These are phyloP conservation scores for Charaxes varanes DNA, from an alignment of 1,140 invertebrate genomes.

Conservation along the genomic window DNA sequence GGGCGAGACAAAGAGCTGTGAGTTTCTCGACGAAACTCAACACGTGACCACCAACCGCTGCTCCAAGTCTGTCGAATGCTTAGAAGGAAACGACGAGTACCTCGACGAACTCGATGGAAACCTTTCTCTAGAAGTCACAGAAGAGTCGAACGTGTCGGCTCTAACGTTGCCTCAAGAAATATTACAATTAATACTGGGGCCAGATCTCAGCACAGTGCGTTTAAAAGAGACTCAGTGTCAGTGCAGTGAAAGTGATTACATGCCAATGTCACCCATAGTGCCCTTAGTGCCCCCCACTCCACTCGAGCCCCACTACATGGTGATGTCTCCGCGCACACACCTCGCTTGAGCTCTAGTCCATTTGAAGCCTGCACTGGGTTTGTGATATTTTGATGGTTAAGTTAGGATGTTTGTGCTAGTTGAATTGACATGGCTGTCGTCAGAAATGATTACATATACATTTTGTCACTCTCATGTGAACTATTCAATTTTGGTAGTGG, in stretches of 20 bases:
- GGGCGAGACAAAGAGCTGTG: constrained; percentile 53
- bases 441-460: too few species aligned
- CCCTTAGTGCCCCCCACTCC: constrained; percentile 29
- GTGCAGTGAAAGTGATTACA: constrained; percentile 43
- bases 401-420: constrained; percentile 2
- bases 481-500: too few species aligned
- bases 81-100: constrained; percentile 38
- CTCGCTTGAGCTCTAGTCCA: constrained; percentile 34
- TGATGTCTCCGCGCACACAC: constrained; percentile 54
- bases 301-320: constrained; percentile 55
- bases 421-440: constrained; percentile 13
- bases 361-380: background rate
- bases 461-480: too few species aligned
- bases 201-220: constrained; percentile 31
- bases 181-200: constrained; percentile 38
- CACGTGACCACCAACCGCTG: constrained; percentile 36
- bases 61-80: constrained; percentile 55
- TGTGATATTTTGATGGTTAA: constrained; percentile 14
- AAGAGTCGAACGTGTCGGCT: constrained; percentile 4
- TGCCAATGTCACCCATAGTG: constrained; percentile 52
- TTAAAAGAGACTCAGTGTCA: constrained; percentile 23
- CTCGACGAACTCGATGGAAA: constrained; percentile 29
- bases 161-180: constrained; percentile 50
- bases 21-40: constrained; percentile 51
- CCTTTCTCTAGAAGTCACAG: constrained; percentile 1